Conservation (phyloP, 1,140 invertebrate species). For the Cephus cinctus region DNA sequence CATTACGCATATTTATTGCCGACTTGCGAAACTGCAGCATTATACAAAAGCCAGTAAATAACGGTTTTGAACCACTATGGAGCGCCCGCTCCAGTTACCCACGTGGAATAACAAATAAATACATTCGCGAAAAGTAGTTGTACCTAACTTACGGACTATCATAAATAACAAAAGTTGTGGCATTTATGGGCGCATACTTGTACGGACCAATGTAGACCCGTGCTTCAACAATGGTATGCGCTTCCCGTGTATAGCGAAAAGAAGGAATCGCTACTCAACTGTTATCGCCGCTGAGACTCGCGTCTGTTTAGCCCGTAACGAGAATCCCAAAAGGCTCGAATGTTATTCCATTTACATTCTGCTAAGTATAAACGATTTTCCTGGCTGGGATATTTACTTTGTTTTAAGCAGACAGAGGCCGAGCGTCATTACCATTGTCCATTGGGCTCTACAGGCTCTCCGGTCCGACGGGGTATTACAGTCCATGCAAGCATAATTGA, state of each 20-base stretch:
- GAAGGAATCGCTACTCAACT: no score
- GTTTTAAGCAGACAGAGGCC: no score
- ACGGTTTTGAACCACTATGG: conserved; percentile 23
- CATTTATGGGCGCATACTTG: conserved; percentile 41
- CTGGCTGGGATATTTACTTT: no score
- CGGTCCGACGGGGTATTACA: not conserved
- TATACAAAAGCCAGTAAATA: conserved; percentile 29
- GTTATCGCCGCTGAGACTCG: no score
- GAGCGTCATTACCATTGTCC: not conserved
- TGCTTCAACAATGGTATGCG: conserved; percentile 18
- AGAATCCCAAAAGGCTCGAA: no score
- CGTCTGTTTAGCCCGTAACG: no score
- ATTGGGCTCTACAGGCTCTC: not conserved
- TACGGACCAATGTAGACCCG: conserved; percentile 26
- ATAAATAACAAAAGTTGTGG: conserved; percentile 45
- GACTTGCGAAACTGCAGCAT: conserved; percentile 20
- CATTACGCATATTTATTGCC: conserved; percentile 38
- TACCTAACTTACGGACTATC: conserved; percentile 30
- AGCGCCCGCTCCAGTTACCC: conserved; percentile 22
- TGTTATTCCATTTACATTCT: no score
- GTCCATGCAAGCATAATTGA: not conserved
- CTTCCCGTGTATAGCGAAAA: no score
- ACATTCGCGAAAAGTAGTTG: conserved; percentile 42
- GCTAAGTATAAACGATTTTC: no score
- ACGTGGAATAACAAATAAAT: conserved; percentile 45